phyloP scores from a whole-genome alignment of 2,797 vertebrate genomes.

The Paedocypris micromegethes region DNA sequence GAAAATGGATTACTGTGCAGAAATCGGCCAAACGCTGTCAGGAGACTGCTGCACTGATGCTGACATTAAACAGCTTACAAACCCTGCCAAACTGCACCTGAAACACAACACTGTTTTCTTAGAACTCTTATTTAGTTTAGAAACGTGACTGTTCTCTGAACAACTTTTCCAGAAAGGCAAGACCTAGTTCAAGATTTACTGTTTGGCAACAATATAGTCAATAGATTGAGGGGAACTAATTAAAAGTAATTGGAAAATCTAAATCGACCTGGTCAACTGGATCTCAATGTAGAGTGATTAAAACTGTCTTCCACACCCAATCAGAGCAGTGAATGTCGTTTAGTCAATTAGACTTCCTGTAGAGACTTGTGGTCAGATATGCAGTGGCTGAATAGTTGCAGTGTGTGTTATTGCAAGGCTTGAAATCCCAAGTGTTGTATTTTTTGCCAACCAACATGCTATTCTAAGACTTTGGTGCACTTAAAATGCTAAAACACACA shows the following conservation, averaged over 20 bases:
- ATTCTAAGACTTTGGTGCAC: too few relatives aligned
- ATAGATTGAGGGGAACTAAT: constrained; percentile 42
- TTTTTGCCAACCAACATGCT: too few relatives aligned
- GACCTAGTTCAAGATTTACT: constrained; percentile 33
- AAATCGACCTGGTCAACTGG: constrained; percentile 25
- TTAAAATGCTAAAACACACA: too few relatives aligned
- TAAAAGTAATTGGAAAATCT: constrained; percentile 45
- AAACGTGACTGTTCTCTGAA: constrained; percentile 10
- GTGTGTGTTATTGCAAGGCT: too few relatives aligned
- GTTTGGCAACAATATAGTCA: constrained; percentile 20
- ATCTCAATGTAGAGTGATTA: constrained; percentile 40
- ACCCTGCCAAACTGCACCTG: constrained; percentile 40
- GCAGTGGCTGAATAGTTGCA: neutral
- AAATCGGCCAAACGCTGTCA: constrained; percentile 41
- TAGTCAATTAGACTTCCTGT: constrained; percentile 5
- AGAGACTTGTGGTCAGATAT: neutral
- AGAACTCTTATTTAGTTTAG: constrained; percentile 3
- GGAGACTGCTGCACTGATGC: constrained; percentile 27
- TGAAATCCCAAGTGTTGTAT: too few relatives aligned
- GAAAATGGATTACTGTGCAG: constrained; percentile 51
- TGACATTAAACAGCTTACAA: constrained; percentile 44
- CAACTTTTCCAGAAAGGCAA: constrained; percentile 7
- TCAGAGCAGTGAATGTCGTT: constrained; percentile 31
- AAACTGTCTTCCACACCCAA: constrained; percentile 26
- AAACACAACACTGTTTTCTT: constrained; percentile 26